phyloP scores from a whole-genome alignment of 1,140 invertebrate species.

The Pseudomyrmex flavicornis region DNA sequence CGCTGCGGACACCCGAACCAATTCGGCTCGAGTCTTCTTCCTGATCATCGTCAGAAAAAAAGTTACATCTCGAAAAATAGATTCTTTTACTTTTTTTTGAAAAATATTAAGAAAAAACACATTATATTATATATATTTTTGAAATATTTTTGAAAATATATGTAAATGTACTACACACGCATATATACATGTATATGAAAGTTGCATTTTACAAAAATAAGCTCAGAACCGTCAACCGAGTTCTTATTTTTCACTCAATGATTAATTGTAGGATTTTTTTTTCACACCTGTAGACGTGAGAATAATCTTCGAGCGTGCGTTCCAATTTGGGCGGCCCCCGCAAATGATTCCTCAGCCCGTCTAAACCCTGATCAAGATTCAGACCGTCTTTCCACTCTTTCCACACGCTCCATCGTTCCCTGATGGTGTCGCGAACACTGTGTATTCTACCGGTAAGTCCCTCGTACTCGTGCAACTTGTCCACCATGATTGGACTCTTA shows the following conservation, averaged over 20 bases:
- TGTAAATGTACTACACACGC: too few relatives aligned
- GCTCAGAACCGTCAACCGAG: too few relatives aligned
- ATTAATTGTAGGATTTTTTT: neutral
- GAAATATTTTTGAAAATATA: too few relatives aligned
- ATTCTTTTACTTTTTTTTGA: too few relatives aligned
- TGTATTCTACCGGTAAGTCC: conserved; percentile 91
- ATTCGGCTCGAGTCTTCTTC: conserved; percentile 92
- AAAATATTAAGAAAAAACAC: too few relatives aligned
- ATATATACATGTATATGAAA: too few relatives aligned
- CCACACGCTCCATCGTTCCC: conserved; percentile 87
- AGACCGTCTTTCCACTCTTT: conserved; percentile 86
- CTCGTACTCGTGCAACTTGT: conserved; percentile 92
- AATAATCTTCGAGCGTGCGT: conserved; percentile 87
- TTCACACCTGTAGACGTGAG: conserved; percentile 91
- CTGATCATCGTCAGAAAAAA: conserved; percentile 75
- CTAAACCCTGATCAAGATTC: conserved; percentile 83
- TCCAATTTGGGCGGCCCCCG: conserved; percentile 82
- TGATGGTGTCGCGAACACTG: conserved; percentile 87
- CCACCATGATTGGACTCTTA: conserved; percentile 84
- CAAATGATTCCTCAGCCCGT: conserved; percentile 79
- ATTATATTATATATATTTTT: too few relatives aligned
- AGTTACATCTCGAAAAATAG: neutral
- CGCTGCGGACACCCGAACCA: conserved; percentile 95
- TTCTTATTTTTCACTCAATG: neutral
- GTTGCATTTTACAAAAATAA: too few relatives aligned